phyloP scores from a whole-genome alignment of 2,888 invertebrate genomes.

The Lochmaea capreae region DNA sequence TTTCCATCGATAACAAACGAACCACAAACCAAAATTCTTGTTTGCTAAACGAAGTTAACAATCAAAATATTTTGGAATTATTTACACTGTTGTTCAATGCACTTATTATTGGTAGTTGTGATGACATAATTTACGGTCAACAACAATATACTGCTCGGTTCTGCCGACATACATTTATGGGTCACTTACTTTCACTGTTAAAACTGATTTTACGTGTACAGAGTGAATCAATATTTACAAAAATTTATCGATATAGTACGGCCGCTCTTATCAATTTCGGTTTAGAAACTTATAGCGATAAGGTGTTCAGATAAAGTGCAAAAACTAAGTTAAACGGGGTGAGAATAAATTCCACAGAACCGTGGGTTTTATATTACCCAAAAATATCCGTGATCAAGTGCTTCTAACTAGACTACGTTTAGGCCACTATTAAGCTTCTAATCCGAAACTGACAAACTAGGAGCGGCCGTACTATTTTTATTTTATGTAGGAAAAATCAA shows the following conservation, averaged over 20 bases:
- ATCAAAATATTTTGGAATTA: slow-evolving; percentile 8
- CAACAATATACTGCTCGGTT: not conserved
- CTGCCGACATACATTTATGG: slow-evolving; percentile 5
- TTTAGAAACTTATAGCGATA: no score
- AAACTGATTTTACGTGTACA: not conserved
- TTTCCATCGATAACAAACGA: not conserved
- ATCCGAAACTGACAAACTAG: no score
- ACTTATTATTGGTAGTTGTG: not conserved
- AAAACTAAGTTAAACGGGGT: no score
- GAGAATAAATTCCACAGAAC: no score
- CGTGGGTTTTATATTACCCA: no score
- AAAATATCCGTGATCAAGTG: no score
- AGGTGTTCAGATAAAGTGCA: no score
- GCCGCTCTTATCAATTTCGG: no score
- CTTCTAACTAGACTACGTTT: no score
- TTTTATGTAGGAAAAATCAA: no score
- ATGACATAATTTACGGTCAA: slow-evolving; percentile 2
- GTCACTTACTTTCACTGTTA: slow-evolving; percentile 2
- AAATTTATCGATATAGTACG: not conserved
- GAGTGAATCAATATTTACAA: not conserved
- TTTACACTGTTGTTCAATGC: not conserved
- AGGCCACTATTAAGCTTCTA: no score
- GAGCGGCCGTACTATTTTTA: no score
- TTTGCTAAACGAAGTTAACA: not conserved
- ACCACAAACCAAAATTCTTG: not conserved